These are phyloP conservation scores for Phasia obesa DNA, from an alignment of 2,888 invertebrate genomes.

Conservation along the genomic window DNA sequence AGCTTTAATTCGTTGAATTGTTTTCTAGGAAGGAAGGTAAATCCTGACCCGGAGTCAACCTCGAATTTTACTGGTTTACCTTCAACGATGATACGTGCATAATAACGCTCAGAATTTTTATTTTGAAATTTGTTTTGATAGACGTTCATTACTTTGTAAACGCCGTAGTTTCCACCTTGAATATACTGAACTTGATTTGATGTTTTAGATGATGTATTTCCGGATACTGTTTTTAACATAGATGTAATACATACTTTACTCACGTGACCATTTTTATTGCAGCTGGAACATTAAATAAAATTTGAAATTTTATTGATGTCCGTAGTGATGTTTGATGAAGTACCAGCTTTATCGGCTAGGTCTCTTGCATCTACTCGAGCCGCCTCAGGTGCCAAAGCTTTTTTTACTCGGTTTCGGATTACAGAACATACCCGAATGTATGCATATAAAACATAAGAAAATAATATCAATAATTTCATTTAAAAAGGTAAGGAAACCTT, in stretches of 20 bases:
- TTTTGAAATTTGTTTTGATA: too few relatives aligned
- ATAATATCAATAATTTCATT: too few relatives aligned
- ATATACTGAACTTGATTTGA: neutral
- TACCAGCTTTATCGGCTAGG: neutral
- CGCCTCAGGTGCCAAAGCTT: constrained; percentile 10
- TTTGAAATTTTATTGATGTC: constrained; percentile 8
- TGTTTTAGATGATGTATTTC: neutral
- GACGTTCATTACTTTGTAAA: too few relatives aligned
- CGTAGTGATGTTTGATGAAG: constrained; percentile 3
- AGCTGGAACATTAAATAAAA: constrained; percentile 11
- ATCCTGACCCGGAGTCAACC: constrained; percentile 30
- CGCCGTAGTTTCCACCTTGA: neutral
- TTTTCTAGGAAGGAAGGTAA: constrained; percentile 13
- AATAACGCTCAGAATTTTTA: too few relatives aligned
- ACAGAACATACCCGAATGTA: too few relatives aligned
- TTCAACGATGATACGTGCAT: too few relatives aligned
- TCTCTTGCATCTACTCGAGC: neutral
- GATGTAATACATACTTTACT: constrained; percentile 24
- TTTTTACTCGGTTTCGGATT: too few relatives aligned
- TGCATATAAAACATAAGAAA: too few relatives aligned
- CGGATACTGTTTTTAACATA: neutral
- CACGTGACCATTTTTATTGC: constrained; percentile 12
- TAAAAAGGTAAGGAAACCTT: too few relatives aligned
- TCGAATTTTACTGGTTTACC: constrained; percentile 3
- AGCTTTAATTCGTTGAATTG: neutral